Evolutionary conservation across 2,888 invertebrate genomes (phyloP).

Genomic region (Xanthia icteritia): DNA sequence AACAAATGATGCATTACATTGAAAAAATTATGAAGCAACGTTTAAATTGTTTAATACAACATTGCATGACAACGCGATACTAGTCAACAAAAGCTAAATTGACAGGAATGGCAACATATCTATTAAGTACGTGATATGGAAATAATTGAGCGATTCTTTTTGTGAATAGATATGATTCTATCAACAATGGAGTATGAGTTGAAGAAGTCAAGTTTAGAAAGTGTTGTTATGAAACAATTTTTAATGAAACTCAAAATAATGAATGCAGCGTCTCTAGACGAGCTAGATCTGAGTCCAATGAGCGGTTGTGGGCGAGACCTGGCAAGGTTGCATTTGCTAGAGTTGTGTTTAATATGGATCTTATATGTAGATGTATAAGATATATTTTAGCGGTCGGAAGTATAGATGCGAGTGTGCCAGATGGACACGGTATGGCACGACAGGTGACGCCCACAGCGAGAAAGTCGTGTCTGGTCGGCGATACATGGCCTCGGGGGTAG

Average conservation of each 20-base stretch:
- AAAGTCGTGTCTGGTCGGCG: conserved; percentile 76
- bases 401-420: conserved; percentile 53
- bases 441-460: conserved; percentile 84
- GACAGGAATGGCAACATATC: conserved; percentile 46
- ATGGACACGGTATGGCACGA: conserved; percentile 76
- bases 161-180: conserved; percentile 21
- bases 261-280: conserved; percentile 59
- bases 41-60: conserved; percentile 38
- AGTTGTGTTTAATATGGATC: conserved; percentile 40
- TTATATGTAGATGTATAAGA: conserved; percentile 60
- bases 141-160: conserved; percentile 30
- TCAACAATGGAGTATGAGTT: conserved; percentile 43
- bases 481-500: conserved; percentile 67
- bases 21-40: conserved; percentile 47
- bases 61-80: conserved; percentile 41
- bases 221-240: conserved; percentile 59
- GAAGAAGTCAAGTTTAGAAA: conserved; percentile 57
- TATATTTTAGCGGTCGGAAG: conserved; percentile 46
- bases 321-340: conserved; percentile 40
- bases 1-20: conserved; percentile 59
- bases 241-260: conserved; percentile 57
- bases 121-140: conserved; percentile 37
- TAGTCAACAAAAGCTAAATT: conserved; percentile 43
- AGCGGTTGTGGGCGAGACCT: conserved; percentile 67
- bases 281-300: conserved; percentile 65